These are phyloP conservation scores for Acanthopleura granulata DNA, from an alignment of 2,888 invertebrate species.

Conservation along the genomic window DNA sequence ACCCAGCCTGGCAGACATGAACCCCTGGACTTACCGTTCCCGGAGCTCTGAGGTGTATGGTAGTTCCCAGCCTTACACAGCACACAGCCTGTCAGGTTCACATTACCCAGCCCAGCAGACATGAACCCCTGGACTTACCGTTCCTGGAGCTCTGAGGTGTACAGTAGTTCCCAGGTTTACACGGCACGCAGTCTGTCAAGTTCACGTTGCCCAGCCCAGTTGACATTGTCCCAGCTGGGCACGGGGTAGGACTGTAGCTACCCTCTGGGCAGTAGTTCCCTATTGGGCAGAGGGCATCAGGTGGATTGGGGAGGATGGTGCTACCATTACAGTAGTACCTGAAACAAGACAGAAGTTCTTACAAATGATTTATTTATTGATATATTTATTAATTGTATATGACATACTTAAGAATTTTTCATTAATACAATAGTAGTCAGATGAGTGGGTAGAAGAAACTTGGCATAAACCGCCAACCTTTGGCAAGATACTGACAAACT, in stretches of 20 bases:
- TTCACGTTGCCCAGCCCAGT: slow-evolving; percentile 56
- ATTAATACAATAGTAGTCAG: too few relatives aligned
- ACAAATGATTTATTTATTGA: too few relatives aligned
- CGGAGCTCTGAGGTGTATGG: too few relatives aligned
- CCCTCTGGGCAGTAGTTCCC: slow-evolving; percentile 67
- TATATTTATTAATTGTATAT: too few relatives aligned
- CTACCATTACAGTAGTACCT: slow-evolving; percentile 65
- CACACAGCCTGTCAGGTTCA: too few relatives aligned
- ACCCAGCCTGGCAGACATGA: slow-evolving; percentile 57
- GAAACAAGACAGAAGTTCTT: slow-evolving; percentile 12
- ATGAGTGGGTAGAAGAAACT: too few relatives aligned
- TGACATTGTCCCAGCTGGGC: slow-evolving; percentile 63
- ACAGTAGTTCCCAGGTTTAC: slow-evolving; percentile 60
- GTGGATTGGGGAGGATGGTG: slow-evolving; percentile 55
- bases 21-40: too few relatives aligned
- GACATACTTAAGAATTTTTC: too few relatives aligned
- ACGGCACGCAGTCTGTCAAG: slow-evolving; percentile 57
- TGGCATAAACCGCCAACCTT: too few relatives aligned
- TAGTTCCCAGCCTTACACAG: too few relatives aligned
- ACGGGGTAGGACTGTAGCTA: slow-evolving; percentile 54
- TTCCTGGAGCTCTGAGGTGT: slow-evolving; percentile 60
- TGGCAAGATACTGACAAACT: too few relatives aligned
- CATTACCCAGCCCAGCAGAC: too few relatives aligned
- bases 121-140: slow-evolving; percentile 37
- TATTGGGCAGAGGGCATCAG: slow-evolving; percentile 58